These are phyloP conservation scores for Sebastes melanostomus DNA, from an alignment of 2,797 vertebrate genomes.

Conservation along the genomic window DNA sequence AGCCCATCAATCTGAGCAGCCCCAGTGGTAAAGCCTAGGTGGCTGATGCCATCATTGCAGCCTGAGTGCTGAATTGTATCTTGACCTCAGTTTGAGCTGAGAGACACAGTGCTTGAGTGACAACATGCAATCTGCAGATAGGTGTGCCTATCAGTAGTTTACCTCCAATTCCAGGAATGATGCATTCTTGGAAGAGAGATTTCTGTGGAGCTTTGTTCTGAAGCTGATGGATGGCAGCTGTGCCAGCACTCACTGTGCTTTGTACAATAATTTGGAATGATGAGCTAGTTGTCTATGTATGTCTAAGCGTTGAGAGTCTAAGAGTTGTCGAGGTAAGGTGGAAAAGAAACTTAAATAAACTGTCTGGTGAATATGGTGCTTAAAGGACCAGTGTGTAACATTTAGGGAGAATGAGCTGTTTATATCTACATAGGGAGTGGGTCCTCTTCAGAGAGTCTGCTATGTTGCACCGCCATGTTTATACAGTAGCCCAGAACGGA, in stretches of 20 bases:
- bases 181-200: slow-evolving; percentile 6
- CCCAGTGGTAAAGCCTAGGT: slow-evolving; percentile 27
- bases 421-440: too few relatives aligned
- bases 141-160: slow-evolving; percentile 24
- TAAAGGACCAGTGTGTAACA: too few relatives aligned
- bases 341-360: background rate
- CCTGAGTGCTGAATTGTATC: slow-evolving; percentile 21
- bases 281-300: background rate
- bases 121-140: slow-evolving; percentile 42
- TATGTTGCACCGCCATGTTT: too few relatives aligned
- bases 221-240: slow-evolving; percentile 8
- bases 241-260: background rate
- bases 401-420: too few relatives aligned
- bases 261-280: background rate
- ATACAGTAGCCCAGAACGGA: too few relatives aligned
- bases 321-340: background rate
- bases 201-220: slow-evolving; percentile 3
- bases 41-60: slow-evolving; percentile 38
- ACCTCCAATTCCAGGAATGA: slow-evolving; percentile 25
- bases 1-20: slow-evolving; percentile 32
- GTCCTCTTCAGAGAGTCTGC: too few relatives aligned
- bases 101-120: slow-evolving; percentile 28
- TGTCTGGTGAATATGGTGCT: background rate
- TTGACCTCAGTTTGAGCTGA: slow-evolving; percentile 23
- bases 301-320: background rate